Percentiles rank a stretch among this genome's conserved stretches.
Evolutionary conservation across 37 sponge, comb jelly and placozoan genomes (phyloP).

Genomic region (Spongia lamella): DNA sequence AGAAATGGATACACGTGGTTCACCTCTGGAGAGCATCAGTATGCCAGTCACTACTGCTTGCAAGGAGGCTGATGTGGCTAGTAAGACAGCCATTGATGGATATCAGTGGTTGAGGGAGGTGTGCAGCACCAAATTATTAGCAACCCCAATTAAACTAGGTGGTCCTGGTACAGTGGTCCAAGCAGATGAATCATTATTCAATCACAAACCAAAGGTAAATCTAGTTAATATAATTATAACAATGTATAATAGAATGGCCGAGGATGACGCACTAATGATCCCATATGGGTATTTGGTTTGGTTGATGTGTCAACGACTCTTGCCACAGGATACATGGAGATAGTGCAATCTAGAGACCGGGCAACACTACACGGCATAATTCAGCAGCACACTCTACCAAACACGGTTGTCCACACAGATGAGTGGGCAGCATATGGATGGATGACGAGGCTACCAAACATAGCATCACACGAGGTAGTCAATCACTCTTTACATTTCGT

Average conservation of each 20-base stretch:
- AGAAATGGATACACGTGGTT: slow-evolving; percentile 55
- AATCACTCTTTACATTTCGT: slow-evolving; percentile 66
- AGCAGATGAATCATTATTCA: slow-evolving; percentile 53
- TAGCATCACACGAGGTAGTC: slow-evolving; percentile 40
- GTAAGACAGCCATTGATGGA: slow-evolving; percentile 42
- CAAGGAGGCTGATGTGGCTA: slow-evolving; percentile 34
- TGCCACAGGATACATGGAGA: slow-evolving; percentile 62
- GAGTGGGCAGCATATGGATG: slow-evolving; percentile 55
- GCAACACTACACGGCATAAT: slow-evolving; percentile 71
- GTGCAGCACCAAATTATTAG: slow-evolving; percentile 24
- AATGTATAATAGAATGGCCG: slow-evolving; percentile 34
- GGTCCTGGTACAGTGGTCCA: slow-evolving; percentile 45
- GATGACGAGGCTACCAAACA: slow-evolving; percentile 32
- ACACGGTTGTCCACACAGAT: slow-evolving; percentile 53
- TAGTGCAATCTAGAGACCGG: slow-evolving; percentile 51
- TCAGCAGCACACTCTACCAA: slow-evolving; percentile 38
- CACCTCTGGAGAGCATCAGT: slow-evolving; percentile 49
- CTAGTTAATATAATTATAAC: not conserved
- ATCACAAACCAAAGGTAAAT: slow-evolving; percentile 53
- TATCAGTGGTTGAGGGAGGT: slow-evolving; percentile 61
- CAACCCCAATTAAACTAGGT: slow-evolving; percentile 14
- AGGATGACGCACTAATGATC: slow-evolving; percentile 36
- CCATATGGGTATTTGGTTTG: slow-evolving; percentile 74
- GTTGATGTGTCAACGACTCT: slow-evolving; percentile 37
- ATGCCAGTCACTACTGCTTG: slow-evolving; percentile 32